Base-by-base conservation (phyloP, 2,888 invertebrate genomes). In the Ischnura elegans region DNA sequence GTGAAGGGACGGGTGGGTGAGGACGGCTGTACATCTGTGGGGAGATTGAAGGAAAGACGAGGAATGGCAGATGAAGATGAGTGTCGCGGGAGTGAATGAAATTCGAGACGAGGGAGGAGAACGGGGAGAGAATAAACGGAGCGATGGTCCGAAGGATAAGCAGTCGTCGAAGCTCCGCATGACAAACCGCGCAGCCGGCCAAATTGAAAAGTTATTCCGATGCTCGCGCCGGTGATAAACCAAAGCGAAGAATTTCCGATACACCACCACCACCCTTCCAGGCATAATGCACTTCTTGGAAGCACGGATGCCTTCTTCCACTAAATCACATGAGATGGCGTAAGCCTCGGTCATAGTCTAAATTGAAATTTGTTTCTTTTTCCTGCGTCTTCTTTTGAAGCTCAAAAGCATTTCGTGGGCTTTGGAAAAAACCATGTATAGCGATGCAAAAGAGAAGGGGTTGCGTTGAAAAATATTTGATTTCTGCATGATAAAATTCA, bases 41-140 rank as follows among this genome's bases (percentile, higher is more conserved):
- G 76, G 76, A 29, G 36, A 76, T n/a, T n/a, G n/a, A n/a, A n/a
- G n/a, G n/a, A n/a, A n/a, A n/a, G n/a, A n/a, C n/a, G 36, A 29
- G 76, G 76, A 76, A 36, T 36, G 76, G 76, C 76, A 76, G 76
- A 76, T 76, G 76, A 76, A 76, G 76, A 76, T 36, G 76, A 76
- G 76, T 76, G 76, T 6, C 36, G 76, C 8, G 16, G 29, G 16
- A 76, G 76, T 76, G 76, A 76, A 76, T 76, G 76, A 76, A 76
- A 76, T 76, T 76, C 76, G 76, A 76, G 16, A 76, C 29, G 36
- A 76, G 76, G 76, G 36, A 76, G 36, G 19, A n/a, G 8, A 8
- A 61, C n/a, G 61, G 76, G 16, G 36, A 36, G 76, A 36, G n/a
- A n/a, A n/a, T n/a, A n/a, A n/a, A n/a, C n/a, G 25, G 76, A 36